Percentiles rank a stretch among this genome's conserved stretches.
Evolutionary conservation across 2,113 vertebrate genomes (phyloP).

Genomic region (Pseudorasbora parva): DNA sequence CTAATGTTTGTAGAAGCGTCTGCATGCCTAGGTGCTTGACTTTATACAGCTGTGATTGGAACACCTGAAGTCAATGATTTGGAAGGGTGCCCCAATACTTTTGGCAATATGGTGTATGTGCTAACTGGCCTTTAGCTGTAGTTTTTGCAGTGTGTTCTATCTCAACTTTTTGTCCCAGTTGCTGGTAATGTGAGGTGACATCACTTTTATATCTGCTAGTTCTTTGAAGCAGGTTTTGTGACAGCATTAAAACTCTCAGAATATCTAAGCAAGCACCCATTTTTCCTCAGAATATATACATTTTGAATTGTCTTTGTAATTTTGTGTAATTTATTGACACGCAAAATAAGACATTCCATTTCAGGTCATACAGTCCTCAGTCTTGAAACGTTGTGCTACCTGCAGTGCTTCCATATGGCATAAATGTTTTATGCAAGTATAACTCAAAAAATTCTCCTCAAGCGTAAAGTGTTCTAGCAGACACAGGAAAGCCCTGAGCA

Average conservation of each 20-base stretch:
- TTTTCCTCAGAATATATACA: neutral
- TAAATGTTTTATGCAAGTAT: neutral
- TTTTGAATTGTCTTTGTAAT: neutral
- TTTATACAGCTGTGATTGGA: too few species aligned
- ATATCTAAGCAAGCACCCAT: neutral
- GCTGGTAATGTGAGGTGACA: neutral
- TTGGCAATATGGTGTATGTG: too few species aligned
- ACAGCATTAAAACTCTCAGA: neutral
- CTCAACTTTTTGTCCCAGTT: too few species aligned
- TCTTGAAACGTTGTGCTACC: neutral
- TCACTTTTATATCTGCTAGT: neutral
- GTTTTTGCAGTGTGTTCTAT: too few species aligned
- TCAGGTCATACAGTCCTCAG: neutral
- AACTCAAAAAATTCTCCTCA: neutral
- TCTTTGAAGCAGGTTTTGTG: neutral
- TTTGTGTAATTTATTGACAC: neutral
- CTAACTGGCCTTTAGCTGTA: too few species aligned
- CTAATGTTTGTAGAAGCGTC: too few species aligned
- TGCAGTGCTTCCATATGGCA: neutral
- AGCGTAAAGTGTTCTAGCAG: slow-evolving; percentile 13
- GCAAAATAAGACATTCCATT: neutral
- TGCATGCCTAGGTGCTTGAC: too few species aligned
- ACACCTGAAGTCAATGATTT: too few species aligned
- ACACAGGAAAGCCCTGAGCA: slow-evolving; percentile 18
- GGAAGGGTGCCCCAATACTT: too few species aligned